Conservation (phyloP, 2,888 invertebrate genomes). For the Cheiracanthium punctorium region DNA sequence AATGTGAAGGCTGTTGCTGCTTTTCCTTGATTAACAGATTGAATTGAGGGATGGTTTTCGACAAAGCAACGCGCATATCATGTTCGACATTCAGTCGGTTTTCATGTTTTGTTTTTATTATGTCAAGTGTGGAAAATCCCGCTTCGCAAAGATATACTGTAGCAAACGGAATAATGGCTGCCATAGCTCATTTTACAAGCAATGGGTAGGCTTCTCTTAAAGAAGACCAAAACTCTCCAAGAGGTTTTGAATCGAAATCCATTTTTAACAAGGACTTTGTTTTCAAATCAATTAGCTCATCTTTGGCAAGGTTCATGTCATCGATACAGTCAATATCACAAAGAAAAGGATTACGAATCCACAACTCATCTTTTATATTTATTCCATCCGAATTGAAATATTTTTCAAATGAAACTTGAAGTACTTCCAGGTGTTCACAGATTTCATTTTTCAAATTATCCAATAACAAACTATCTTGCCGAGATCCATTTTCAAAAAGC, state of each 20-base stretch:
- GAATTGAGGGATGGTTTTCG: slow-evolving; percentile 44
- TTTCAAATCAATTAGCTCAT: slow-evolving; percentile 49
- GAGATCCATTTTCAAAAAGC: slow-evolving; percentile 30
- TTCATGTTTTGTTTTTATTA: slow-evolving; percentile 11
- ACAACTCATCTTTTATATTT: slow-evolving; percentile 56
- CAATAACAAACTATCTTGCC: slow-evolving; percentile 22
- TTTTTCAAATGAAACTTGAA: too few species aligned
- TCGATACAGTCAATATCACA: slow-evolving; percentile 58
- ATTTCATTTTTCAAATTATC: too few species aligned
- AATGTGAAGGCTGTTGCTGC: slow-evolving; percentile 47
- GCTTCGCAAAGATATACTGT: slow-evolving; percentile 34
- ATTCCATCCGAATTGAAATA: slow-evolving; percentile 47
- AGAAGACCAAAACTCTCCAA: too few species aligned
- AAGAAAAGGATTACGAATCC: slow-evolving; percentile 59
- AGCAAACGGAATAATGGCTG: slow-evolving; percentile 57
- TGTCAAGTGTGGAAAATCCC: slow-evolving; percentile 11
- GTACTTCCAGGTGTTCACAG: too few species aligned
- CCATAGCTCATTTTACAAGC: slow-evolving; percentile 54
- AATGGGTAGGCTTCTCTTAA: slow-evolving; percentile 56
- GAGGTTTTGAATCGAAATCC: slow-evolving; percentile 33
- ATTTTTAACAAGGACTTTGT: slow-evolving; percentile 47
- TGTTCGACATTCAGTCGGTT: slow-evolving; percentile 36
- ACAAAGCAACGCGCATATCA: slow-evolving; percentile 46
- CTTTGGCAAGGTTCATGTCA: slow-evolving; percentile 48
- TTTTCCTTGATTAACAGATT: slow-evolving; percentile 45